Base-by-base conservation (phyloP, 1,140 invertebrate species). In the Rhizoglyphus robini region DNA sequence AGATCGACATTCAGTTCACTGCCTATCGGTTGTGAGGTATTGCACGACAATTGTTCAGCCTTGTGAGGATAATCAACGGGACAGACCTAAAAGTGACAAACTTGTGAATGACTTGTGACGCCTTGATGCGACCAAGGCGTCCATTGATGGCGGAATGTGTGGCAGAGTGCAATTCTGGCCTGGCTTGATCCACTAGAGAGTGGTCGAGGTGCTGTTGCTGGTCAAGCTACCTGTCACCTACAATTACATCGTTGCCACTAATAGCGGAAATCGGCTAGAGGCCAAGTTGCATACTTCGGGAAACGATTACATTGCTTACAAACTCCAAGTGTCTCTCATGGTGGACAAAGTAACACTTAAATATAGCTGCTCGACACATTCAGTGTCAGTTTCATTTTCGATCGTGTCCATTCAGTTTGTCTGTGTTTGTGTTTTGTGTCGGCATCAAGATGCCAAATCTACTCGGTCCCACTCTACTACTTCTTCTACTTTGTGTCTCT, bases 271-370 rank as follows among this genome's bases (percentile, higher is more conserved):
- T 60, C 25, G 27, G 2, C 15, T 32, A 20, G 58, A 32, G 58
- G 58, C 27, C 58, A 27, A 2, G 29, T 60, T 32, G 58, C 29
- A 60, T 60, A 29, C 1, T 8, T 60, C 27, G 58, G 30, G 58
- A 60, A 60, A 32, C 58, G 58, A 29, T 29, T 60, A 29, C 1
- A 29, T 32, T 41, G 36, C 18, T 41, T 18, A 41, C n/a, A n/a
- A n/a, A n/a, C 31, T 23, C 23, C 20, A 27, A 8, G 15, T 54
- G 8, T 54, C 8, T 54, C 20, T 27, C 36, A 18, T 41, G 36
- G 36, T 41, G 8, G 18, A 41, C n/a, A 59, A 59, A 59, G 20
- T 8, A 18, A 23, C 58, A 41, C 36, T 60, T 60, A 60, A 60
- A 60, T 60, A 13, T 60, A 60, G 30, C 58, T 1, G 58, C 27